Percentiles rank a stretch among this genome's conserved stretches.
Conservation (phyloP, 1,140 invertebrate species). For the Neodiprion lecontei region DNA sequence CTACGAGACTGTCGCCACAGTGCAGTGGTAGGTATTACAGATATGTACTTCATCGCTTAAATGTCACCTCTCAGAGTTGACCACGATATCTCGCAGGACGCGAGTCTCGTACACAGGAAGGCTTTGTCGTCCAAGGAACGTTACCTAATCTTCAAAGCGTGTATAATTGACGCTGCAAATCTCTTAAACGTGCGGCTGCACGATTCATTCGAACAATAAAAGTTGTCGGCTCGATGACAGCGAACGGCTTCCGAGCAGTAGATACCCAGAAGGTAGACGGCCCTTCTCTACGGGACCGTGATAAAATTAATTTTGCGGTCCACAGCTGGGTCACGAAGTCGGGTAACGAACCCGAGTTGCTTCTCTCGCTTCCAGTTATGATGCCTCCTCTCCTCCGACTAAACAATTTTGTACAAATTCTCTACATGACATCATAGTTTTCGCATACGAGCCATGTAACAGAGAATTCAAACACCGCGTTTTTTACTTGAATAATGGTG, state of each 20-base stretch:
- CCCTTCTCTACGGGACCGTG: neutral
- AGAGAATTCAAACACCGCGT: too few species aligned
- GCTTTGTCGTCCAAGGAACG: neutral
- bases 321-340: neutral
- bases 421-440: neutral
- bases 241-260: neutral
- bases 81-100: neutral
- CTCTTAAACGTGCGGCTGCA: neutral
- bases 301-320: conserved; percentile 2
- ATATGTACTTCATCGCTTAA: neutral
- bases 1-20: neutral
- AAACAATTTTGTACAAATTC: neutral
- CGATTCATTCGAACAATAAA: neutral
- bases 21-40: neutral
- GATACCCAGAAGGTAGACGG: neutral
- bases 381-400: neutral
- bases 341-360: neutral
- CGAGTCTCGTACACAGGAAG: neutral
- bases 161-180: conserved; percentile 7
- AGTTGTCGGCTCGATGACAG: conserved; percentile 1
- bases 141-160: conserved; percentile 1
- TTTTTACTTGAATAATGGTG: too few species aligned
- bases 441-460: neutral
- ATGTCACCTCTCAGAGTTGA: conserved; percentile 1
- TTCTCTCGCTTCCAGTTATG: neutral